A percentile compares a stretch with the other conserved stretches of the same genome.
Evolutionary conservation across 1,140 invertebrate genomes (phyloP).

Genomic region (Bacillus rossius): DNA sequence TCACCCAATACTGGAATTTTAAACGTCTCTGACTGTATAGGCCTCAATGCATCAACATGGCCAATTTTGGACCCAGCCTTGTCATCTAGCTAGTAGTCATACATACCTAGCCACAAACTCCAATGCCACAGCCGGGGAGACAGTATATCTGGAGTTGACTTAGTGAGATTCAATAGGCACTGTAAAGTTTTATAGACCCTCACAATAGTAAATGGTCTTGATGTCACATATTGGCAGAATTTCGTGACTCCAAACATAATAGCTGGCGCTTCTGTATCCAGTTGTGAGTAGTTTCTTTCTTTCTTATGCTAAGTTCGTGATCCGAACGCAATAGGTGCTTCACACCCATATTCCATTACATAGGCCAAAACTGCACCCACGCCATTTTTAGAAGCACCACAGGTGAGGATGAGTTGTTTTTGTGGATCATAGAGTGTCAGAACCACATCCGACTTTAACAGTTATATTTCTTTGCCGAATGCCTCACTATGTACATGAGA

Average conservation of each 20-base stretch:
- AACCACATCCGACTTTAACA: slow-evolving; percentile 7
- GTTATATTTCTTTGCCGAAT: slow-evolving; percentile 30
- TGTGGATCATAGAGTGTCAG: slow-evolving; percentile 7
- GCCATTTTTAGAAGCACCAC: slow-evolving; percentile 18
- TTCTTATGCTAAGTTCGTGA: slow-evolving; percentile 12
- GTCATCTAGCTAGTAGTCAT: neutral
- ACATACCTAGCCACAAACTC: neutral
- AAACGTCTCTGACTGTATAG: too few relatives aligned
- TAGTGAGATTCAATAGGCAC: slow-evolving; percentile 19
- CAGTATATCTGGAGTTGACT: slow-evolving; percentile 30
- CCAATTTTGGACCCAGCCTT: neutral
- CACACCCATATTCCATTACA: slow-evolving; percentile 16
- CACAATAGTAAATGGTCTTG: slow-evolving; percentile 30
- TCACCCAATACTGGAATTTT: too few relatives aligned
- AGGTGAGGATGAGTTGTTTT: slow-evolving; percentile 6
- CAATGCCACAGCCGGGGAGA: slow-evolving; percentile 5
- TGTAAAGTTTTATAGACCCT: slow-evolving; percentile 41
- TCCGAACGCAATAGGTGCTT: slow-evolving; percentile 25
- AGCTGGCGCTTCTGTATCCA: slow-evolving; percentile 16
- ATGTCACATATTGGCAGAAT: slow-evolving; percentile 40
- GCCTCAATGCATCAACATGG: slow-evolving; percentile 1
- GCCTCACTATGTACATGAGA: slow-evolving; percentile 18
- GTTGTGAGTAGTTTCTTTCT: slow-evolving; percentile 20
- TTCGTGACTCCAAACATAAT: slow-evolving; percentile 29
- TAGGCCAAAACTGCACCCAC: slow-evolving; percentile 16